Conservation (phyloP, 2,797 vertebrate genomes). For the Crypturellus tataupa region DNA sequence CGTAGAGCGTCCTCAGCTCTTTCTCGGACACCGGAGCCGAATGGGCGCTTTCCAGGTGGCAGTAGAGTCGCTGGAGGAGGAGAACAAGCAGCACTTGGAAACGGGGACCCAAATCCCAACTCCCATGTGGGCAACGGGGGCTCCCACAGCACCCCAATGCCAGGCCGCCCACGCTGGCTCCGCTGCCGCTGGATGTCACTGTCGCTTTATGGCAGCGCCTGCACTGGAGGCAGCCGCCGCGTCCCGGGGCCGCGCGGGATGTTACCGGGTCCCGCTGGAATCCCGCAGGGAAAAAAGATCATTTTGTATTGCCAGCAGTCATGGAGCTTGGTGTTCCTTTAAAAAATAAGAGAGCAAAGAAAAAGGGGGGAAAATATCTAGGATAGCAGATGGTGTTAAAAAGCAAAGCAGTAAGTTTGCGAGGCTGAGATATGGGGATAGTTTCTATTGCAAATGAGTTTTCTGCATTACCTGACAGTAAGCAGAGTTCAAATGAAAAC, state of each 20-base stretch:
- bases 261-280: neutral
- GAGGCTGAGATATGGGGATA: fast-evolving
- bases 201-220: neutral
- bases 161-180: no score
- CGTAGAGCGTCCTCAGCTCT: conserved; percentile 2
- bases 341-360: neutral
- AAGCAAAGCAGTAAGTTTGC: neutral
- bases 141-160: no score
- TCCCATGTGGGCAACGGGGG: neutral
- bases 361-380: no score
- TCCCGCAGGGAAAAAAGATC: fast-evolving
- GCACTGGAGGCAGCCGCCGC: neutral
- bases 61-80: neutral
- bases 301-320: no score
- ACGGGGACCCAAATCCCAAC: fast-evolving
- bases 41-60: neutral
- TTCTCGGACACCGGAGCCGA: neutral
- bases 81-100: neutral
- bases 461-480: fast-evolving
- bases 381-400: neutral
- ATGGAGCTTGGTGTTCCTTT: fast-evolving
- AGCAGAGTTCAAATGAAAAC: neutral
- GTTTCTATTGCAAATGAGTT: neutral
- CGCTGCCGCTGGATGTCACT: conserved; percentile 61
- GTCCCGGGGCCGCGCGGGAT: no score